Base-by-base conservation (phyloP, 2,888 invertebrate species). In the Oxystoma pomonae region DNA sequence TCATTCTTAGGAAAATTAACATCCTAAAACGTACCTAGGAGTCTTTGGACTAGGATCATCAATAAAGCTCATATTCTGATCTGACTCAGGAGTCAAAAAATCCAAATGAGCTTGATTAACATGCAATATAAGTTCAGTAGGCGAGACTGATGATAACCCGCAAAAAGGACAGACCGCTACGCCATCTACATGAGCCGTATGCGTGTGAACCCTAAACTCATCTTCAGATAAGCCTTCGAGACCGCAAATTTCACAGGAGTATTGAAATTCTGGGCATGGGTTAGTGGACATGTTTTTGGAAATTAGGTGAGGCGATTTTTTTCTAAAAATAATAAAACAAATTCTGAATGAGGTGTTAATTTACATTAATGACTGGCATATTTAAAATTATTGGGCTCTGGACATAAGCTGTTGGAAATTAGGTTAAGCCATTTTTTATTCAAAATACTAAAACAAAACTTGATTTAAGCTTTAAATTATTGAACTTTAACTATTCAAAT, bases 201-300 rank as follows among this genome's bases (percentile, higher is more conserved):
- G 83, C 65, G 92, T 91, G 78, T 94, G 94, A 18, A 87, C 83
- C 66, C 91, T 82, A 87, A 93, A 90, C 70, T 90, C 87, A 67
- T 90, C 90, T 76, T 91, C 91, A 64, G 87, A 87, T 65, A 93
- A 83, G 18, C 90, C 90, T 72, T 91, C 91, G 68, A 89, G 85
- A n/a, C 92, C 92, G 78, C 94, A 94, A 67, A 93, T 90, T 80
- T 93, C 91, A 80, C 93, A 94, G 61, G 89, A 86, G 77, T 87
- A 86, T 73, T 80, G 83, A 72, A 84, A 79, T 74, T 85, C 85
- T 62, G 84, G 83, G 52, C 67, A 59, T n/a, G n/a, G n/a, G 77
- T 85, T 85, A 74, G 82, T 83, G 66, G 85, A 82, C 81, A 82
- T 82, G 74, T 68, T 67, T 62, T 62, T n/a, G n/a, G n/a, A n/a